Evolutionary conservation across 2,888 invertebrate species (phyloP), one percentile per base, ranked within the genome.

Genomic region (Drosophila fungiperda): DNA sequence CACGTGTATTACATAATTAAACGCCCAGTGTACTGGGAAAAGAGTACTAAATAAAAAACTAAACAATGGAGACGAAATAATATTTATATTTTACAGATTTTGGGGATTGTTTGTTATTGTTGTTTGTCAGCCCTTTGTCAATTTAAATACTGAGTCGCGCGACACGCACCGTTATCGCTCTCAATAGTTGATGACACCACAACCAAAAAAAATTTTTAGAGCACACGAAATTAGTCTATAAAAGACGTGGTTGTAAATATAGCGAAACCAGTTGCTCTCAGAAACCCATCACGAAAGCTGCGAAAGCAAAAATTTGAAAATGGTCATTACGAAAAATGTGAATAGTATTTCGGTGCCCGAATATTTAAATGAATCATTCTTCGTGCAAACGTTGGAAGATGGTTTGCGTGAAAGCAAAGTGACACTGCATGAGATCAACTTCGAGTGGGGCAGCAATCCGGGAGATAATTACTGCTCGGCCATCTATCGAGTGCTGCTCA

Each of bases 391-490:
- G 0, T 66, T 92, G 2, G 91, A 92, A 70, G 91, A 91, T 36
- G 92, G 91, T 5, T 66, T 92, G 23, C 76, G 86, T 0, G 87
- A 88, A 20, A 33, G 76, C 0, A 80, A 89, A 57, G 72, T 91
- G 3, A 73, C 58, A 1, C 42, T 92, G 4, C 65, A 77, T 17
- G 84, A 91, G 54, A 78, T 92, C 0, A 76, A 68, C 49, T 89
- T 91, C 48, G 84, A 87, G 32, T 90, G 89, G 86, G 92, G 92
- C 60, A 92, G 91, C 59, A 87, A 87, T 62, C 89, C 85, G 5
- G 92, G 92, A 4, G 92, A 92, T 15, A 92, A 92, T 59, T 92
- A 92, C 67, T 92, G 92, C 57, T 92, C 92, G 20, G 82, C 90
- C 26, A 92, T 92, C 58, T 92, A 92, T 64, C 91, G 91, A 0